Conservation (phyloP, 2,113 vertebrate genomes). For the Marcusenius ussheri region DNA sequence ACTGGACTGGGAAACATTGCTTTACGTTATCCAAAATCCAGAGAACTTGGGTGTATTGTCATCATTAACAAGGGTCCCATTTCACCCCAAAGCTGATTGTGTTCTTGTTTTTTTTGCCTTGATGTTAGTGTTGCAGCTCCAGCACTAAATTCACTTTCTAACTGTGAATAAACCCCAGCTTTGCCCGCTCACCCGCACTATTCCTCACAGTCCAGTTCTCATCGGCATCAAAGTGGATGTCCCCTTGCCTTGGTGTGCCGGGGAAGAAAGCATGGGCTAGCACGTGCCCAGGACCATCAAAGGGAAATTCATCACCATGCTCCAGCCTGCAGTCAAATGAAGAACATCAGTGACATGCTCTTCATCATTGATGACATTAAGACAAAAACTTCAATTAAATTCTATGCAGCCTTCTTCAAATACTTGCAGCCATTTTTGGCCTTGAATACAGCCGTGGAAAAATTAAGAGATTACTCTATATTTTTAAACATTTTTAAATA, state of each 20-base stretch:
- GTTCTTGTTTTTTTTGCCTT: background rate
- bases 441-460: background rate
- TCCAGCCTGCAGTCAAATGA: slow-evolving; percentile 64
- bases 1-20: background rate
- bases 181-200: slow-evolving; percentile 67
- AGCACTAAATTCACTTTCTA: background rate
- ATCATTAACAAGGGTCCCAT: background rate
- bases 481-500: too few relatives aligned
- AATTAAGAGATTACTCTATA: too few relatives aligned
- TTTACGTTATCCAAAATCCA: background rate
- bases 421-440: background rate
- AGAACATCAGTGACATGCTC: background rate
- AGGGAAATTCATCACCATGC: slow-evolving; percentile 87
- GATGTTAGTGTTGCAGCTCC: background rate
- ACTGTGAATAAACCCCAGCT: background rate
- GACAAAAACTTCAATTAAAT: background rate
- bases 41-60: background rate
- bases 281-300: slow-evolving; percentile 85
- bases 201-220: slow-evolving; percentile 87
- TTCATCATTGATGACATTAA: background rate
- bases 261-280: slow-evolving; percentile 93
- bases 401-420: background rate
- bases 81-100: background rate
- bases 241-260: slow-evolving; percentile 78
- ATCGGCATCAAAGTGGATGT: slow-evolving; percentile 90